Percentiles rank a stretch among this genome's conserved stretches.
Conservation (phyloP, 2,888 invertebrate species). For the Thera britannica region DNA sequence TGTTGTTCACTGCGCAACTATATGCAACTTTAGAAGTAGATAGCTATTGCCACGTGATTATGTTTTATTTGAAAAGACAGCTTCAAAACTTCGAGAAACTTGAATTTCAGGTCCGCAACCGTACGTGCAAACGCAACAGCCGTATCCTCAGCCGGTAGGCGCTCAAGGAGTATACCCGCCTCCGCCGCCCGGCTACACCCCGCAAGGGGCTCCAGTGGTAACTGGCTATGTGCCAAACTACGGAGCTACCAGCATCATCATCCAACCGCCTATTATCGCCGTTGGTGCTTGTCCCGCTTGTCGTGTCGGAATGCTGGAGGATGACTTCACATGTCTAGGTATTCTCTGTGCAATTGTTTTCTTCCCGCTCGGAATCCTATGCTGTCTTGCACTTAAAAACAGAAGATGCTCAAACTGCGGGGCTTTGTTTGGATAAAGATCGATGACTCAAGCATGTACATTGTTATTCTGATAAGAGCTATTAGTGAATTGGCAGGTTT, state of each 20-base stretch:
- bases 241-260: constrained; percentile 86
- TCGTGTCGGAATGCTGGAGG: constrained; percentile 93
- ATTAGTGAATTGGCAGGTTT: constrained; percentile 48
- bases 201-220: constrained; percentile 65
- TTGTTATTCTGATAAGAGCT: constrained; percentile 41
- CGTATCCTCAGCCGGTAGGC: constrained; percentile 42
- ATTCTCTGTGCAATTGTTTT: constrained; percentile 93
- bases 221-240: constrained; percentile 85
- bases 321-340: constrained; percentile 94
- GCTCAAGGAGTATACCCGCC: constrained; percentile 69
- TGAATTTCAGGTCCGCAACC: constrained; percentile 52
- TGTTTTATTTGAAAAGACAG: background rate
- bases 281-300: constrained; percentile 96
- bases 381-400: constrained; percentile 93
- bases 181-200: constrained; percentile 85
- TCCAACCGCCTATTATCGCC: constrained; percentile 91
- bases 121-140: constrained; percentile 51
- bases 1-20: constrained; percentile 50
- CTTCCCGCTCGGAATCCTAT: constrained; percentile 94
- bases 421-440: constrained; percentile 88
- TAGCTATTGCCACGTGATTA: constrained; percentile 8
- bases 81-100: background rate
- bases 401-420: constrained; percentile 95
- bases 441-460: constrained; percentile 36
- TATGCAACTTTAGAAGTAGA: constrained; percentile 25